Conservation (phyloP, 2,113 vertebrate genomes). For the Platycercus adscitus region DNA sequence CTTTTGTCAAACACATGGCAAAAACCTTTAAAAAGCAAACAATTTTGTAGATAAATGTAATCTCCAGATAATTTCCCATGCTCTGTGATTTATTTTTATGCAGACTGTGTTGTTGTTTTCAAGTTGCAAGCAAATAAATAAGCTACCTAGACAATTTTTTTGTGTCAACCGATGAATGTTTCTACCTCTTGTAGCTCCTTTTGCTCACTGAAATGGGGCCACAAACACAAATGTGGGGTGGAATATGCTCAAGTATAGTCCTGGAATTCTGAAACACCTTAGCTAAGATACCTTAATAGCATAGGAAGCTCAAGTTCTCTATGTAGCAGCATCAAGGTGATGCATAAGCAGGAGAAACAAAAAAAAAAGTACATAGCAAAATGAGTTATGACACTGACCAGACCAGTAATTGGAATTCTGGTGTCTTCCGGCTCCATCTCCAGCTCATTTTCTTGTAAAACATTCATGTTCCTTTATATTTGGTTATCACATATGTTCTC, state of each 20-base stretch:
- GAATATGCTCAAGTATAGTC: neutral
- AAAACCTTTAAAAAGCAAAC: constrained; percentile 26
- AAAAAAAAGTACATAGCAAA: neutral
- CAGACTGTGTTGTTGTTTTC: neutral
- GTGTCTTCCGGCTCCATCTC: neutral
- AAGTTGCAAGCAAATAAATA: neutral
- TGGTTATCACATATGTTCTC: neutral
- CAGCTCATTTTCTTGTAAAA: neutral
- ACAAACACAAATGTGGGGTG: neutral
- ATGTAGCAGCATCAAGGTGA: neutral
- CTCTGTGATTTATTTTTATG: neutral
- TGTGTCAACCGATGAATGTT: neutral
- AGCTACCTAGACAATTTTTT: neutral
- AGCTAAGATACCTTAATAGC: neutral
- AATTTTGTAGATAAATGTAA: neutral
- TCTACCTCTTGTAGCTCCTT: neutral
- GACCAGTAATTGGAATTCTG: neutral
- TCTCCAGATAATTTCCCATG: constrained; percentile 1
- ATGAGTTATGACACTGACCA: neutral
- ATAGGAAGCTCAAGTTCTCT: neutral
- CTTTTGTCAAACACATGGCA: neutral
- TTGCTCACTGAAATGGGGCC: neutral
- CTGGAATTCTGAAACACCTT: neutral
- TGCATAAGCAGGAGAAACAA: neutral
- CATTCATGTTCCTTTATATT: neutral